A percentile compares a stretch with the other conserved stretches of the same genome.
phyloP scores from a whole-genome alignment of 2,888 invertebrate genomes.

The Pyrocoelia pectoralis region DNA sequence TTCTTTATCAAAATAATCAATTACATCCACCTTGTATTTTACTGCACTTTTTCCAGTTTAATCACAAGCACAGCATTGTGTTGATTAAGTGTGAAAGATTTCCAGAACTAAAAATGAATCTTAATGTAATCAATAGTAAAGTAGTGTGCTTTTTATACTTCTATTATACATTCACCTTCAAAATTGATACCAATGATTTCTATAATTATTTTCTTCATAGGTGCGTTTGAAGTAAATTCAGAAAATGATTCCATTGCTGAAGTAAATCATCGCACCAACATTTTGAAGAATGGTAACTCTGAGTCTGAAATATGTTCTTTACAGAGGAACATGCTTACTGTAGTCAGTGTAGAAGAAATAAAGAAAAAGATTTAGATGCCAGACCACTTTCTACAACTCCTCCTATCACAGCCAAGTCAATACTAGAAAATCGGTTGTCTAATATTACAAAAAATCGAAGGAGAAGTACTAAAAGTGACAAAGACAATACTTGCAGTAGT shows the following conservation, averaged over 20 bases:
- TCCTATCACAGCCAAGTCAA: background rate
- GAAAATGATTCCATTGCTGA: background rate
- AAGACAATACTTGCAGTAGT: background rate
- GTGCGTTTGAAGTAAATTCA: too few relatives aligned
- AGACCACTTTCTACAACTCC: background rate
- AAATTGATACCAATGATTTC: too few relatives aligned
- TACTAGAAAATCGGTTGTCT: constrained; percentile 18
- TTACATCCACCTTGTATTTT: too few relatives aligned
- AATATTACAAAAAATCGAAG: background rate
- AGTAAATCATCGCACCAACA: background rate
- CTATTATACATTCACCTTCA: too few relatives aligned
- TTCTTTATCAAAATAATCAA: too few relatives aligned
- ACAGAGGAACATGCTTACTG: constrained; percentile 10
- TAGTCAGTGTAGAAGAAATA: constrained; percentile 24
- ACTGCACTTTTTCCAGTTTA: too few relatives aligned
- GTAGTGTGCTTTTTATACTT: too few relatives aligned
- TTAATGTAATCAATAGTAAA: too few relatives aligned
- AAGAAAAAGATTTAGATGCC: constrained; percentile 18
- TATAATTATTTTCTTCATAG: too few relatives aligned
- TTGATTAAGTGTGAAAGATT: too few relatives aligned
- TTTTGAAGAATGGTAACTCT: background rate
- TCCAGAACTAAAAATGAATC: too few relatives aligned
- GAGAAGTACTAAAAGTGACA: background rate
- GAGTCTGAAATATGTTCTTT: constrained; percentile 7
- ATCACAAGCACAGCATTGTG: too few relatives aligned